phyloP scores from a whole-genome alignment of 2,888 invertebrate genomes.

The Brenthis daphne region DNA sequence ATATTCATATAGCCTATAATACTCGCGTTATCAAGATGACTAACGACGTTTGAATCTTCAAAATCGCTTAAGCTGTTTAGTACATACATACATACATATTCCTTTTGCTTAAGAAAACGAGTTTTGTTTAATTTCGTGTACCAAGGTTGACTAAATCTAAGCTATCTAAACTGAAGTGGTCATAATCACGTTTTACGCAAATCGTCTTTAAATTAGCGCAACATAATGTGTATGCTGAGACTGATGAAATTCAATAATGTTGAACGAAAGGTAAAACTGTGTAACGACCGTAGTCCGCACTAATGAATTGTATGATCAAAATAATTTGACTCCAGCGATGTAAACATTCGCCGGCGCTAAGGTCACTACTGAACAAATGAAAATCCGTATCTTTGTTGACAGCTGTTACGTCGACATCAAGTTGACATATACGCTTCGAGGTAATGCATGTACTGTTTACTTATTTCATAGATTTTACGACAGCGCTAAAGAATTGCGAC shows the following conservation, averaged over 20 bases:
- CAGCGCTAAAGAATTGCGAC: conserved; percentile 69
- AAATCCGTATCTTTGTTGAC: conserved; percentile 70
- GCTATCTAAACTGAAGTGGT: conserved; percentile 28
- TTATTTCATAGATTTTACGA: conserved; percentile 78
- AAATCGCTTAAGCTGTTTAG: too few species aligned
- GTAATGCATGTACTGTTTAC: conserved; percentile 78
- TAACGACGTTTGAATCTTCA: too few species aligned
- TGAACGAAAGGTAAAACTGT: conserved; percentile 30
- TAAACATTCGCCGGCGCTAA: conserved; percentile 45
- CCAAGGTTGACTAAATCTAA: conserved; percentile 27
- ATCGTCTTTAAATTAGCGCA: conserved; percentile 37
- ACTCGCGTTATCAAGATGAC: too few species aligned
- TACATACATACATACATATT: too few species aligned
- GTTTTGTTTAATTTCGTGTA: conserved; percentile 2
- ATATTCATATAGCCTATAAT: too few species aligned
- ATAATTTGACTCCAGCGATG: conserved; percentile 26
- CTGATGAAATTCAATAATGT: conserved; percentile 35
- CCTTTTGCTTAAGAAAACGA: neutral
- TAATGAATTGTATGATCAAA: conserved; percentile 35
- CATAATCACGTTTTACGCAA: conserved; percentile 33
- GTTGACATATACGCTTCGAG: conserved; percentile 71
- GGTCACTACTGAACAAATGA: conserved; percentile 64
- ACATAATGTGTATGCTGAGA: conserved; percentile 27
- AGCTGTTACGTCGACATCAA: conserved; percentile 66
- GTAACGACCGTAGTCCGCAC: conserved; percentile 27